Evolutionary conservation across 2,888 invertebrate genomes (phyloP).

Genomic region (Patella depressa): DNA sequence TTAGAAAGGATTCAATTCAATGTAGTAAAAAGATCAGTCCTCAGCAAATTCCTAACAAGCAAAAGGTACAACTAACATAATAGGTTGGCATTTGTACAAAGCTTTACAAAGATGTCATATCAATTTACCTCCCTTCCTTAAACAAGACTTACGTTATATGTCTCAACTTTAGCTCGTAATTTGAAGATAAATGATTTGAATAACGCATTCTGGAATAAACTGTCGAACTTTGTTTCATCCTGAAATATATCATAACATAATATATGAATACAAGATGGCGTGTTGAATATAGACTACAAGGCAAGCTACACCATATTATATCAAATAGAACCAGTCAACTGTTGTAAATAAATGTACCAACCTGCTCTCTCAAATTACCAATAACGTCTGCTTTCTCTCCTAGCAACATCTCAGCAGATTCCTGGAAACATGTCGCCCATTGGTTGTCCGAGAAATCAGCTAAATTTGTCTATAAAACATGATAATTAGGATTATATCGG

Average conservation of each 20-base stretch:
- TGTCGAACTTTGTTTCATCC: constrained; percentile 79
- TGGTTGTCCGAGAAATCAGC: constrained; percentile 89
- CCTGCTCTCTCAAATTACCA: constrained; percentile 76
- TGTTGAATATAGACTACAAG: too few species aligned
- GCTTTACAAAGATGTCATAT: too few species aligned
- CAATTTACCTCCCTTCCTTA: too few species aligned
- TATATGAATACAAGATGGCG: too few species aligned
- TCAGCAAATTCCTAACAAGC: too few species aligned
- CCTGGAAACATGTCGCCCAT: constrained; percentile 92
- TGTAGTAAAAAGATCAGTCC: too few species aligned
- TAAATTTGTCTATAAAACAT: constrained; percentile 80
- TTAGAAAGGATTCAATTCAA: too few species aligned
- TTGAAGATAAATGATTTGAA: constrained; percentile 88
- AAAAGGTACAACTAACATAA: too few species aligned
- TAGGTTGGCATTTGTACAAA: too few species aligned
- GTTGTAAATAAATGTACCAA: constrained; percentile 22
- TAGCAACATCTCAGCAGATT: constrained; percentile 67
- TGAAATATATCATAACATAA: constrained; percentile 39
- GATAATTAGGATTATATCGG: neutral
- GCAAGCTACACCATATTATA: too few species aligned
- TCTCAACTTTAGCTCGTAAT: constrained; percentile 90
- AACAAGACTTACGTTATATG: constrained; percentile 84
- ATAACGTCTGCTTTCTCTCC: constrained; percentile 72
- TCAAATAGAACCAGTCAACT: too few species aligned
- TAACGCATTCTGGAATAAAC: constrained; percentile 81